phyloP scores from a whole-genome alignment of 2,113 vertebrate genomes.

The Tragelaphus imberbis region DNA sequence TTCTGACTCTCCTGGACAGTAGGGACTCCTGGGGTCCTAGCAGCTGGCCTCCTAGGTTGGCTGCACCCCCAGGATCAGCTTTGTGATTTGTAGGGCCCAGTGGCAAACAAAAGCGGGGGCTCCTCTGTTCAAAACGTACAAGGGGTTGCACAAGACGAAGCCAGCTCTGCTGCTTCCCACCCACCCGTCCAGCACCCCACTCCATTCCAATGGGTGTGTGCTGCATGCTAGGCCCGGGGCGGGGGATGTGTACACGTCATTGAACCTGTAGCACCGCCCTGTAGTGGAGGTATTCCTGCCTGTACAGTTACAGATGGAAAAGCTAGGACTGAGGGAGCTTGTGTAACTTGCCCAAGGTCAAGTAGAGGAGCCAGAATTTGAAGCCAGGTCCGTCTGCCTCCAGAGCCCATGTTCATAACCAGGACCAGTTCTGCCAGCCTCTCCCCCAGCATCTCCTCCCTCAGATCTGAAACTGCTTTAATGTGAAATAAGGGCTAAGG shows the following conservation, averaged over 20 bases:
- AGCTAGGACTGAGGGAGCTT: background rate
- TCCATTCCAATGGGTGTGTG: background rate
- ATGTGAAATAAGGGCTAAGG: background rate
- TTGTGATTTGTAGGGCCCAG: background rate
- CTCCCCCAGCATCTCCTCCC: background rate
- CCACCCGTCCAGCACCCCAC: fast-evolving
- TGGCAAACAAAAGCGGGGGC: background rate
- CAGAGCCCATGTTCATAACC: background rate
- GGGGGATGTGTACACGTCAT: fast-evolving
- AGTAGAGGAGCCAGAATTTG: background rate
- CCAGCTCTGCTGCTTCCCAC: background rate
- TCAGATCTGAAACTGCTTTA: fast-evolving
- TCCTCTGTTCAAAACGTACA: background rate
- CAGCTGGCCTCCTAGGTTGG: background rate
- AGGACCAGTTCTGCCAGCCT: background rate
- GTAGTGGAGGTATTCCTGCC: background rate
- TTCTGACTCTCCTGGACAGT: background rate
- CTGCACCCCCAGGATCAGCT: background rate
- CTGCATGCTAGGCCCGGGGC: fast-evolving
- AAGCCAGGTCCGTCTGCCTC: background rate
- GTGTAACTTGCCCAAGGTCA: background rate
- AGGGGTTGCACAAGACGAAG: background rate
- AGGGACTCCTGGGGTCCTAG: background rate
- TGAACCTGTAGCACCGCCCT: background rate
- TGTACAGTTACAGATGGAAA: background rate